Evolutionary conservation across 2,888 invertebrate species (phyloP), one percentile per base, ranked within the genome.

Genomic region (Amiota mariae): DNA sequence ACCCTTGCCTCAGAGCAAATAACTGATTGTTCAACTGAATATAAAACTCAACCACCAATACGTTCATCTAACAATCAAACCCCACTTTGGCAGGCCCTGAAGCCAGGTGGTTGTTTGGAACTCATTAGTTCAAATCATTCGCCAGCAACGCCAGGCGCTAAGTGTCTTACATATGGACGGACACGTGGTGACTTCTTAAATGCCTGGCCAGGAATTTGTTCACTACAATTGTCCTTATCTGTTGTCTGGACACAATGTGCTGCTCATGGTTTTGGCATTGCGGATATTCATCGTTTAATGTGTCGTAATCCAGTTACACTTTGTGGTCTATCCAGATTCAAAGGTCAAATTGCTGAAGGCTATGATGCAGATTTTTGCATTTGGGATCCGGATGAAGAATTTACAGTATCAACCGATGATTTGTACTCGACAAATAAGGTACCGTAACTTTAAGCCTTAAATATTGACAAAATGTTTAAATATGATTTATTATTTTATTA

Each of bases 161-260:
- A 94, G 80, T 88, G 89, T 47, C 84, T 90, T 8, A 89, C 84
- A 20, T 88, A 88, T 70, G 90, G 90, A 0, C 82, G 83, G 54
- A 81, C 79, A n/a, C 90, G 91, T 66, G 92, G 92, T 47, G 91
- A 94, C 82, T 94, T 94, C 82, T 84, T 94, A 74, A 91, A 92
- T 79, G 94, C 94, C 47, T 94, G 94, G 94, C 94, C 94, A 48
- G 95, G 95, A 66, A 93, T 95, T 75, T 93, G 94, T 0, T 94
- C 94, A 0, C 89, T 95, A 36, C 95, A 95, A 86, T 93, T 94
- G 86, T 93, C 93, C 57, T 86, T 95, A 49, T 91, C 94, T 0
- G 83, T 94, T 70, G 92, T 94, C 75, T 95, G 95, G 95, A 94
- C 93, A 0, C 91, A 92, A 73, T 93, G 92, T 0, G 90, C 90